Conservation (phyloP, 2,888 invertebrate genomes). For the Hypercompe scribonia region DNA sequence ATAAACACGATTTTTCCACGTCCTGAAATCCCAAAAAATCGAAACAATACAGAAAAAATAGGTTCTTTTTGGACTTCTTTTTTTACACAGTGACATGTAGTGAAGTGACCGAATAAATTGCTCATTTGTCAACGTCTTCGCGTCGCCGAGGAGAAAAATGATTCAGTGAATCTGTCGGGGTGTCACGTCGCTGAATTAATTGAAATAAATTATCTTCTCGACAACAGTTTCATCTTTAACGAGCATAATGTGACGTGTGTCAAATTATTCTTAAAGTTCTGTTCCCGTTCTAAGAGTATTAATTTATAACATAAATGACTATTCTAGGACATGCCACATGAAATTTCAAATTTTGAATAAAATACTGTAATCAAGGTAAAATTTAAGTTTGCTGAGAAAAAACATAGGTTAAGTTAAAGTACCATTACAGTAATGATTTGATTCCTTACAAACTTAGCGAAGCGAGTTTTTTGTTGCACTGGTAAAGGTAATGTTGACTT, state of each 20-base stretch:
- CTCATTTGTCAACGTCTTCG: conserved; percentile 82
- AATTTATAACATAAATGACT: neutral
- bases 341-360: neutral
- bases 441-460: conserved; percentile 31
- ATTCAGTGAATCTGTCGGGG: conserved; percentile 81
- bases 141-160: conserved; percentile 79
- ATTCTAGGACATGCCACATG: neutral
- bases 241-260: conserved; percentile 67
- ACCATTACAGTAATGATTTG: conserved; percentile 12
- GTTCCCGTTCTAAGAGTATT: neutral
- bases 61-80: conserved; percentile 46
- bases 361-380: neutral
- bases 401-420: conserved; percentile 45
- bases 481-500: conserved; percentile 35
- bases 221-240: conserved; percentile 72
- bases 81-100: conserved; percentile 63
- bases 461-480: conserved; percentile 44
- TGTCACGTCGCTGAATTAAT: conserved; percentile 80
- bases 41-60: conserved; percentile 48
- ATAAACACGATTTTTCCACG: conserved; percentile 68
- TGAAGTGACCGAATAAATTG: conserved; percentile 81
- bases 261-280: conserved; percentile 28
- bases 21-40: conserved; percentile 48
- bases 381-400: neutral
- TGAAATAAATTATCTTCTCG: conserved; percentile 80